Conservation (phyloP, 2,113 vertebrate species). For the Pseudopodoces humilis region DNA sequence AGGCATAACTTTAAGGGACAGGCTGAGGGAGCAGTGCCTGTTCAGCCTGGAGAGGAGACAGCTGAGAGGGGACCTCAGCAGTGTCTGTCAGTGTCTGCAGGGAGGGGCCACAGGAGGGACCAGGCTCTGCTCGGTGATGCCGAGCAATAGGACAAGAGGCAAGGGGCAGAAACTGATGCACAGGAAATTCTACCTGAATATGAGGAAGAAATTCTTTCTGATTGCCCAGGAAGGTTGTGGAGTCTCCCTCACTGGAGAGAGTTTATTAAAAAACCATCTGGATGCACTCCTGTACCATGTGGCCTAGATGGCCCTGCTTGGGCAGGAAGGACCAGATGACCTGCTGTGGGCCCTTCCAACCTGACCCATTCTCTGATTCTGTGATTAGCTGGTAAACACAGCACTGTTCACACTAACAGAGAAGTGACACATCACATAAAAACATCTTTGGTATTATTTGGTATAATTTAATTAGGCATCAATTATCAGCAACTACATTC, state of each 20-base stretch:
- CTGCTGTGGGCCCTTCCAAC: neutral
- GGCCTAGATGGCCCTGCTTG: neutral
- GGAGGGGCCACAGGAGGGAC: neutral
- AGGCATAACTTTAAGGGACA: neutral
- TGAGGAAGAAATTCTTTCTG: neutral
- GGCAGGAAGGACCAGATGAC: neutral
- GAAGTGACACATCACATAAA: neutral
- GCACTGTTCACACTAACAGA: neutral
- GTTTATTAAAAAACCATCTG: neutral
- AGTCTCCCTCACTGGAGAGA: neutral
- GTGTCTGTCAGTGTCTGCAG: neutral
- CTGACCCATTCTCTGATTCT: neutral
- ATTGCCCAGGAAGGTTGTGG: neutral
- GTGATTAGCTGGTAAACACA: neutral
- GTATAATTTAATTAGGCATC: neutral
- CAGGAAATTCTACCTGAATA: neutral
- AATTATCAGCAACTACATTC: neutral
- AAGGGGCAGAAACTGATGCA: accelerated
- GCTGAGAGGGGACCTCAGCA: neutral
- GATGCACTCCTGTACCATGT: neutral
- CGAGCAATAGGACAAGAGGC: accelerated
- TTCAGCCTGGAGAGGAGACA: neutral
- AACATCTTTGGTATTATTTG: neutral
- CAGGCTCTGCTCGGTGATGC: neutral
- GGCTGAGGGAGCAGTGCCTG: neutral